Evolutionary conservation across 1,140 invertebrate species (phyloP).

Genomic region (Maconellicoccus hirsutus): DNA sequence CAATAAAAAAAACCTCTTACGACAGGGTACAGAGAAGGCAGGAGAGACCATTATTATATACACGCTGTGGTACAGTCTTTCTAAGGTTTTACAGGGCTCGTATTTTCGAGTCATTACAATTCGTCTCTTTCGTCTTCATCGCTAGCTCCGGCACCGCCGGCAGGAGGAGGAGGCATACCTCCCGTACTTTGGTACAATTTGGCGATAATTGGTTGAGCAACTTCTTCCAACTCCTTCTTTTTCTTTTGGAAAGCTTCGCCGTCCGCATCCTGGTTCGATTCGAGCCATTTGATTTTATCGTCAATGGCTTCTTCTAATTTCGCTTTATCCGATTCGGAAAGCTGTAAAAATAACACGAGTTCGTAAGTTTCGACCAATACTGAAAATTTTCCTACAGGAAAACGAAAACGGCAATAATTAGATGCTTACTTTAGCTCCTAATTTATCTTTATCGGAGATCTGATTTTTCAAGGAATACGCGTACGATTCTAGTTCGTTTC

Average conservation of each 20-base stretch:
- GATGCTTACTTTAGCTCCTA: slow-evolving; percentile 71
- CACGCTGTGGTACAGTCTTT: neutral
- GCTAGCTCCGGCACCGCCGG: slow-evolving; percentile 36
- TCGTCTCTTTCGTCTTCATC: slow-evolving; percentile 26
- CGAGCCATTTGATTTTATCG: slow-evolving; percentile 96
- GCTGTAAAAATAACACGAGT: slow-evolving; percentile 33
- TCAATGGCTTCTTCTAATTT: slow-evolving; percentile 95
- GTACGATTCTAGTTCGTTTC: slow-evolving; percentile 92
- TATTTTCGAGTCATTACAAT: slow-evolving; percentile 21
- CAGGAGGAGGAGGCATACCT: slow-evolving; percentile 55
- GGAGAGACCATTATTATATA: neutral
- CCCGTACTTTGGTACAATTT: slow-evolving; percentile 87
- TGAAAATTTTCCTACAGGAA: neutral
- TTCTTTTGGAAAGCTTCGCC: slow-evolving; percentile 89
- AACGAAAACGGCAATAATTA: too few relatives aligned
- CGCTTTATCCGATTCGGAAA: slow-evolving; percentile 80
- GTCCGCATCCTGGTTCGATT: slow-evolving; percentile 89
- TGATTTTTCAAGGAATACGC: slow-evolving; percentile 98
- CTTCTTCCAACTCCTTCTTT: slow-evolving; percentile 92
- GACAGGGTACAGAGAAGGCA: neutral
- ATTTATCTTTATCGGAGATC: slow-evolving; percentile 92
- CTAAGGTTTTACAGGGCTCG: neutral
- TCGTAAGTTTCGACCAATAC: too few relatives aligned
- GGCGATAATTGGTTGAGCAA: slow-evolving; percentile 93
- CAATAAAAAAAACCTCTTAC: too few relatives aligned